These are phyloP conservation scores for Diachasmimorpha longicaudata DNA, from an alignment of 1,140 invertebrate genomes.

Conservation along the genomic window DNA sequence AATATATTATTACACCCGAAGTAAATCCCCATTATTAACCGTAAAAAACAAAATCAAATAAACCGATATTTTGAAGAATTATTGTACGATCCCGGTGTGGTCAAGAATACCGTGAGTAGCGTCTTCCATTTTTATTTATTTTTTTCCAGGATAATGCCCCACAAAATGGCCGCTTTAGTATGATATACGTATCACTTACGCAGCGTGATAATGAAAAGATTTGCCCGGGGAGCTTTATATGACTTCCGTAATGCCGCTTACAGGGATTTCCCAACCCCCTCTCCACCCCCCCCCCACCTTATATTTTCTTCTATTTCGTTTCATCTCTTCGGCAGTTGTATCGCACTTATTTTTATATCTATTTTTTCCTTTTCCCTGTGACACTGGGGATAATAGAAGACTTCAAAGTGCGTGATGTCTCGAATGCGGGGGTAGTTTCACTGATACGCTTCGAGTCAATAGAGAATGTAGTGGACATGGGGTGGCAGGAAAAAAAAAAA, in stretches of 20 bases:
- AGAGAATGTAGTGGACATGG: not conserved
- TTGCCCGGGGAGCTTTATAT: conserved; percentile 55
- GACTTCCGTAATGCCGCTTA: conserved; percentile 46
- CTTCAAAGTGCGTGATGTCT: conserved; percentile 1
- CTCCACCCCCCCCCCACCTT: no score
- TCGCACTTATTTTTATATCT: not conserved
- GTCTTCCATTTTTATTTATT: not conserved
- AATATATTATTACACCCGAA: no score
- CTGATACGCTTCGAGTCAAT: not conserved
- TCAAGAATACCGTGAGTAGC: not conserved
- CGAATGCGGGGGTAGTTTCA: not conserved
- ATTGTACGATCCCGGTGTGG: not conserved
- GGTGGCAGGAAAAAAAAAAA: not conserved
- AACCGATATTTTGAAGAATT: not conserved
- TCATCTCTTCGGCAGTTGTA: not conserved
- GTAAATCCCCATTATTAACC: not conserved
- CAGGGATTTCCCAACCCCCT: conserved; percentile 14
- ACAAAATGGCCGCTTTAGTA: conserved; percentile 57
- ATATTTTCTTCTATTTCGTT: conserved; percentile 28
- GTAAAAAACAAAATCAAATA: not conserved
- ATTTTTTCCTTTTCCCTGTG: not conserved
- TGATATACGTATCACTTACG: conserved; percentile 63
- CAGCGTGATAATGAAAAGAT: conserved; percentile 62
- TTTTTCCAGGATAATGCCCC: conserved; percentile 48
- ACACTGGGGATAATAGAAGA: conserved; percentile 1